Conservation (phyloP, 2,888 invertebrate species). For the Acronicta aceris region DNA sequence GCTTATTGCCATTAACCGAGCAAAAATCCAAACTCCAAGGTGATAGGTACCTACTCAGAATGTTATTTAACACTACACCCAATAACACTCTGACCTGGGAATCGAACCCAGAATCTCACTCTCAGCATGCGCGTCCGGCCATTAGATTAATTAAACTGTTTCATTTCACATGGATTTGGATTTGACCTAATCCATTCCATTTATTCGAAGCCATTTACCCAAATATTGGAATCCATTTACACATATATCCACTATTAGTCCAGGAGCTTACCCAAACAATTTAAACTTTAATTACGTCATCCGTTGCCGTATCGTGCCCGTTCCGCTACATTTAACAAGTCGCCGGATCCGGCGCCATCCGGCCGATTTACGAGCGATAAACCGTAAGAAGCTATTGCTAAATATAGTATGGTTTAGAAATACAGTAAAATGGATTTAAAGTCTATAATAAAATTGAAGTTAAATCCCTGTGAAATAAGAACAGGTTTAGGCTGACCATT, state of each 20-base stretch:
- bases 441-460: neutral
- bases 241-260: neutral
- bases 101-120: too few relatives aligned
- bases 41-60: too few relatives aligned
- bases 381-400: slow-evolving; percentile 35
- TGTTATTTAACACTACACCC: too few relatives aligned
- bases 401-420: slow-evolving; percentile 13
- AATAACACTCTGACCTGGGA: too few relatives aligned
- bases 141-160: too few relatives aligned
- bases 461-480: neutral
- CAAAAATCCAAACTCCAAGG: too few relatives aligned
- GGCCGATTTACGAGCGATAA: slow-evolving; percentile 40
- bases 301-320: slow-evolving; percentile 46
- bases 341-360: slow-evolving; percentile 22
- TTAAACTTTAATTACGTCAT: slow-evolving; percentile 47
- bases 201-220: neutral
- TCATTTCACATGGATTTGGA: too few relatives aligned
- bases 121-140: too few relatives aligned
- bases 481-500: too few relatives aligned
- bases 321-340: slow-evolving; percentile 57
- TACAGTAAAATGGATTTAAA: neutral
- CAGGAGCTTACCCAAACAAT: slow-evolving; percentile 25
- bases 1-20: too few relatives aligned
- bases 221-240: neutral
- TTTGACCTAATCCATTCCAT: too few relatives aligned